Percentiles rank a stretch among this genome's conserved stretches.
Evolutionary conservation across 2,113 vertebrate species (phyloP).

Genomic region (Peucedramus taeniatus): DNA sequence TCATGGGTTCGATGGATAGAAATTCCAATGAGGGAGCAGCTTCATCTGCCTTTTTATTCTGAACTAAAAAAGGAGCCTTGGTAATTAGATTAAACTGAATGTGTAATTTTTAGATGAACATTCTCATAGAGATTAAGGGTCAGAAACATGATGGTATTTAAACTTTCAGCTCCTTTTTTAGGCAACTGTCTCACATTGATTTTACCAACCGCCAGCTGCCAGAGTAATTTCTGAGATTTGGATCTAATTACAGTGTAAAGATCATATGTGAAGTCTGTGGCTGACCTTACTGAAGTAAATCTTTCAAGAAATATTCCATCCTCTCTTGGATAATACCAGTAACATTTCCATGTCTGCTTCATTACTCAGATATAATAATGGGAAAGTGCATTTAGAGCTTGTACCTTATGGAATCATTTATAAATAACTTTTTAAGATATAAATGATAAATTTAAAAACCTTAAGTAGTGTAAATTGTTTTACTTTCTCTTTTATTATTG

Average conservation of each 20-base stretch:
- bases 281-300: background rate
- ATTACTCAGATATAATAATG: background rate
- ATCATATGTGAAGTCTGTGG: background rate
- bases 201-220: background rate
- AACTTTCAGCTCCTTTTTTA: background rate
- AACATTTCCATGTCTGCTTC: background rate
- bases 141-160: background rate
- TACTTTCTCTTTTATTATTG: background rate
- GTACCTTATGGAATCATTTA: background rate
- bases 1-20: background rate
- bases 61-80: background rate
- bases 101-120: background rate
- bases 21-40: background rate
- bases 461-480: background rate
- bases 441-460: background rate
- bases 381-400: background rate
- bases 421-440: background rate
- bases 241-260: background rate
- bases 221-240: slow-evolving; percentile 1
- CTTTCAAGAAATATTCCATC: background rate
- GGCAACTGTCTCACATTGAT: background rate
- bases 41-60: background rate
- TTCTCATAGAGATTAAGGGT: background rate
- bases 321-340: background rate
- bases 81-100: background rate